Evolutionary conservation across 1,140 invertebrate species (phyloP).

Genomic region (Araneus ventricosus): DNA sequence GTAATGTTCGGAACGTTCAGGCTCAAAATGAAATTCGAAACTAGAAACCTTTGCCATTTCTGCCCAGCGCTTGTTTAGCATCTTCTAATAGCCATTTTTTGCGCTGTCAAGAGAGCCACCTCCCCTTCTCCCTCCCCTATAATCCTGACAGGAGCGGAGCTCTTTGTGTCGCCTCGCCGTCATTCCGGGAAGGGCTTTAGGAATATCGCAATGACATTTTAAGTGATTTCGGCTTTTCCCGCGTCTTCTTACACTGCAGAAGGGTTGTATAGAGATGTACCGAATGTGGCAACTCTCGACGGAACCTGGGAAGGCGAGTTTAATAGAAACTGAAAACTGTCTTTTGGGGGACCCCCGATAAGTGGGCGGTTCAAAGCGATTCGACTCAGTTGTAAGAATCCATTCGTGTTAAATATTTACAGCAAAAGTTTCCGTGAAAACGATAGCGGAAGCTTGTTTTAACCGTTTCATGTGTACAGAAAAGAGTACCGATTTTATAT

Average conservation of each 20-base stretch:
- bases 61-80: constrained; percentile 62
- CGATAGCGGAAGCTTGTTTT: too few species aligned
- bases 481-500: too few species aligned
- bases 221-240: constrained; percentile 59
- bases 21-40: constrained; percentile 56
- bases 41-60: constrained; percentile 41
- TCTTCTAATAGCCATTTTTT: constrained; percentile 30
- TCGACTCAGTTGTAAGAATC: neutral
- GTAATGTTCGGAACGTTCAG: neutral
- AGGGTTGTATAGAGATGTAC: neutral
- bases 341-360: neutral
- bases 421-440: too few species aligned
- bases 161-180: constrained; percentile 21
- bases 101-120: neutral
- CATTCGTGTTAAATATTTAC: neutral
- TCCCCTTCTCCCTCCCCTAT: neutral
- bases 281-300: neutral
- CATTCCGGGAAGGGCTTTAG: constrained; percentile 18
- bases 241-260: neutral
- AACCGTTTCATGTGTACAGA: too few species aligned
- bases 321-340: neutral
- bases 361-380: neutral
- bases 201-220: constrained; percentile 64
- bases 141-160: neutral
- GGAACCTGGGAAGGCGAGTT: neutral